These are phyloP conservation scores for Hippopotamus amphibius DNA, from an alignment of 2,113 vertebrate genomes.

Conservation along the genomic window DNA sequence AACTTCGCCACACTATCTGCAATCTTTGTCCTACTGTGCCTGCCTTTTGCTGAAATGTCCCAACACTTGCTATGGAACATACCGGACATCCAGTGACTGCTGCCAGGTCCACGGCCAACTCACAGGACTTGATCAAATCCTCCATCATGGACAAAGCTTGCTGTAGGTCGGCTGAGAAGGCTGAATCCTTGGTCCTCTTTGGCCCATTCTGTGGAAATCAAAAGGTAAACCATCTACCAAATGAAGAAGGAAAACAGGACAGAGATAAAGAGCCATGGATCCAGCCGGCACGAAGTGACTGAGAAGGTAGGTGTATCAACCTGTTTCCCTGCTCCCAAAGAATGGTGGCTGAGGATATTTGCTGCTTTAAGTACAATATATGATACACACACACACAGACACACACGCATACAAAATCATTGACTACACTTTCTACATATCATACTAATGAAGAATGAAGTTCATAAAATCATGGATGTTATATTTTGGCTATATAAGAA, in stretches of 20 bases:
- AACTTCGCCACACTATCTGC: not conserved
- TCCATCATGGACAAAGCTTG: constrained; percentile 67
- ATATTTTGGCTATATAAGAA: not conserved
- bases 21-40: not conserved
- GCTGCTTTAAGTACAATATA: not conserved
- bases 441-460: not conserved
- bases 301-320: not conserved
- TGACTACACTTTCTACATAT: not conserved
- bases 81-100: constrained; percentile 71
- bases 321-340: not conserved
- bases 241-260: not conserved
- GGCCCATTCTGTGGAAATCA: constrained; percentile 43
- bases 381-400: not conserved
- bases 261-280: not conserved
- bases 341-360: not conserved
- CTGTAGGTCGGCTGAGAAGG: not conserved
- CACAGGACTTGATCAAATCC: constrained; percentile 73
- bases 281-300: not conserved
- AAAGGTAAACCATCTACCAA: not conserved
- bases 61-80: not conserved
- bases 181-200: not conserved
- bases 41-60: not conserved
- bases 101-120: constrained; percentile 61
- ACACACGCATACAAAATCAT: not conserved
- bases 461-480: not conserved